Base-by-base conservation (phyloP, 2,113 vertebrate species). In the Hippocampus mohnikei region DNA sequence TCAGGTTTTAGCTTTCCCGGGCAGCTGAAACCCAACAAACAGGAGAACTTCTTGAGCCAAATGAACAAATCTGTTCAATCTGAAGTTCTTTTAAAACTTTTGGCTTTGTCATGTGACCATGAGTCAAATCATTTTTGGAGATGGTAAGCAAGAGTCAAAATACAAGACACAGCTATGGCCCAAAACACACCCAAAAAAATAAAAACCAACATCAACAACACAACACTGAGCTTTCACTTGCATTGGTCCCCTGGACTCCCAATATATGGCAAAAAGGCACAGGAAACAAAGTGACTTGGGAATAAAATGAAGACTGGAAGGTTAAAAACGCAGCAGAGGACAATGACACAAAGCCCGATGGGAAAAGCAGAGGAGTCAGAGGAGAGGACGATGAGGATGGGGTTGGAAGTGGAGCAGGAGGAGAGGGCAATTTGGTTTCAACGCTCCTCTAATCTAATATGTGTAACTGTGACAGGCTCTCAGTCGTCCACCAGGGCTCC, bases 391-490 rank as follows among this genome's bases (percentile, higher is more conserved):
- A 74, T 25, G 71, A 71, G 74, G 52, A 73, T 56, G 46, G 62
- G 74, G 80, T 73, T 77, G 46, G 73, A 72, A 46, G 79, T 67
- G 76, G 68, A 80, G 65, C 72, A 72, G 71, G 70, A 77, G 83
- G 73, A 79, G 80, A 85, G 87, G 84, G 80, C 81, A 90, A 85
- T 85, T 83, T 90, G 87, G 88, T 90, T 91, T 86, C 78, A 84
- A 75, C 84, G 88, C 77, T 82, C 72, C 84, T 89, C 85, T 90
- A 89, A 92, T 91, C 89, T 87, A 92, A 92, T 91, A 90, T 90
- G 86, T 87, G 81, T 87, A 91, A 91, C 90, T 90, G 86, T 89
- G 92, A 90, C 89, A 87, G 89, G 90, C 89, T 90, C 85, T 83
- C 86, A 80, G 82, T 89, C 82, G 82, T 87, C 77, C 88, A 90